Evolutionary conservation across 2,888 invertebrate species (phyloP).

Genomic region (Eledona agricola): DNA sequence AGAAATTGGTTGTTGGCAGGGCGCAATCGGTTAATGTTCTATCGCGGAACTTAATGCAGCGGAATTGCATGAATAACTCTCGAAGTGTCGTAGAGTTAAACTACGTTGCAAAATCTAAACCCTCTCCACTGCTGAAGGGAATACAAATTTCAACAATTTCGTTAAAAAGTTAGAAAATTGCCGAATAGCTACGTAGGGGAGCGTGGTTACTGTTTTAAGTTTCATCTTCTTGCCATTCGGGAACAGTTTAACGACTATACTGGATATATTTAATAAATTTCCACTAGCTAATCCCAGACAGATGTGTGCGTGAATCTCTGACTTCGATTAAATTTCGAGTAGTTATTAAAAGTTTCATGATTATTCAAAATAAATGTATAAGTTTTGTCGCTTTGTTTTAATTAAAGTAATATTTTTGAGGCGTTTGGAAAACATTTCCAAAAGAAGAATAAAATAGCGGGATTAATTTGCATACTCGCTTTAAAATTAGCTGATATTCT

Average conservation of each 20-base stretch:
- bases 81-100: constrained; percentile 50
- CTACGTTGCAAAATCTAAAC: constrained; percentile 57
- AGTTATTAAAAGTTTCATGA: too few species aligned
- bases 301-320: constrained; percentile 34
- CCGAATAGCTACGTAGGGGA: constrained; percentile 49
- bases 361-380: constrained; percentile 26
- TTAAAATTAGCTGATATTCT: constrained; percentile 33
- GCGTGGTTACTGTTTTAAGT: constrained; percentile 50
- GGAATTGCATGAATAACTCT: constrained; percentile 46
- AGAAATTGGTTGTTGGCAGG: constrained; percentile 21
- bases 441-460: constrained; percentile 26
- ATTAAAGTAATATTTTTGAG: constrained; percentile 25
- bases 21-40: constrained; percentile 25
- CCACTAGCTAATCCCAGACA: constrained; percentile 39
- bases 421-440: constrained; percentile 19
- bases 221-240: constrained; percentile 45
- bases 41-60: constrained; percentile 34
- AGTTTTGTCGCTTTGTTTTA: constrained; percentile 25
- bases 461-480: constrained; percentile 32
- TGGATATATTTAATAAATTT: constrained; percentile 38
- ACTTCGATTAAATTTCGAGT: constrained; percentile 35
- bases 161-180: constrained; percentile 58
- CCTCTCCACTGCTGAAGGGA: constrained; percentile 54
- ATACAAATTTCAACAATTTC: constrained; percentile 59
- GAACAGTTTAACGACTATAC: constrained; percentile 48